Evolutionary conservation across 2,113 vertebrate species (phyloP).

Genomic region (Sceloporus undulatus): DNA sequence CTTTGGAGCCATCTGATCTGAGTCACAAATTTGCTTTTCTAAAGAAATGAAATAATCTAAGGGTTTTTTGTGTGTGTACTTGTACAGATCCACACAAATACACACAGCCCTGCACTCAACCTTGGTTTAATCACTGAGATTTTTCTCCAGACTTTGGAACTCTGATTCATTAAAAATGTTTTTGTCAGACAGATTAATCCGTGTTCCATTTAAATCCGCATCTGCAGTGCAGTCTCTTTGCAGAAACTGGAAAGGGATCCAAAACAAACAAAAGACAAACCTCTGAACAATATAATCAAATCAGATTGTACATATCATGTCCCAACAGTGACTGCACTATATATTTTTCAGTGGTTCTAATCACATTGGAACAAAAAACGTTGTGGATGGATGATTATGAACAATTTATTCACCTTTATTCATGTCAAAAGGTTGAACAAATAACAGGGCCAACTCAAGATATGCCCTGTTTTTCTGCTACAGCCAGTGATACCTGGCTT

Average conservation of each 20-base stretch:
- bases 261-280: neutral
- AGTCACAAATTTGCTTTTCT: neutral
- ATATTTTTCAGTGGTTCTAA: conserved; percentile 61
- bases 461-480: conserved; percentile 64
- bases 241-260: neutral
- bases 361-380: conserved; percentile 66
- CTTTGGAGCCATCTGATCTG: neutral
- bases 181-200: neutral
- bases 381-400: conserved; percentile 58
- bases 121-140: neutral
- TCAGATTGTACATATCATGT: conserved; percentile 50
- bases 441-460: conserved; percentile 63
- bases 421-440: conserved; percentile 63
- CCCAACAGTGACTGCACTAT: conserved; percentile 56
- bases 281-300: conserved; percentile 33
- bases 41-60: neutral
- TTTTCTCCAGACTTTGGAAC: neutral
- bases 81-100: too few relatives aligned
- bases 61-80: neutral
- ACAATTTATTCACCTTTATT: conserved; percentile 70
- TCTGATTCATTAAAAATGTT: neutral
- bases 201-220: neutral
- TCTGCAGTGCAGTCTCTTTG: neutral
- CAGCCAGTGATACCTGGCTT: conserved; percentile 50
- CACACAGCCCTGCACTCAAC: neutral